Percentiles rank a stretch among this genome's conserved stretches.
Conservation (phyloP, 2,888 invertebrate genomes). For the Aplocera efformata region DNA sequence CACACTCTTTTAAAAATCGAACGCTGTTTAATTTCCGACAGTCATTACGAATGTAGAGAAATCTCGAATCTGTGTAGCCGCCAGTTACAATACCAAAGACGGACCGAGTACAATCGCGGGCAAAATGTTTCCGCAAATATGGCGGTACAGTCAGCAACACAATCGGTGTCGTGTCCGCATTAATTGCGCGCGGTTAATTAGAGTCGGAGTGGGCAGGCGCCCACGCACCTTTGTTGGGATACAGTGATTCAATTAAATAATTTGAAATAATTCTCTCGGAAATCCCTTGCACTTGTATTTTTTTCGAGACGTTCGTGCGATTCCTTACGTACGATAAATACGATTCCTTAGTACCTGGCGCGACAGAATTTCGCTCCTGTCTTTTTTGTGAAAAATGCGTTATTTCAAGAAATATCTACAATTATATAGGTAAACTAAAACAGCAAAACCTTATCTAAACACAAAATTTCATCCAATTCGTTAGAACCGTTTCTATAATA, state of each 20-base stretch:
- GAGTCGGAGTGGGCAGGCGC: constrained; percentile 62
- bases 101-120: constrained; percentile 7
- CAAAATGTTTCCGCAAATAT: constrained; percentile 26
- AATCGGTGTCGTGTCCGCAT: constrained; percentile 51
- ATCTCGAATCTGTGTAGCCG: constrained; percentile 14
- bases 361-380: too few species aligned
- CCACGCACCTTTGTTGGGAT: constrained; percentile 37
- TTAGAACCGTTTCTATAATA: too few species aligned
- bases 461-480: too few species aligned
- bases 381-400: too few species aligned
- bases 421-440: too few species aligned
- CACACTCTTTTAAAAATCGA: too few species aligned
- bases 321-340: too few species aligned
- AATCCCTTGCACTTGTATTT: too few species aligned
- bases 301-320: too few species aligned
- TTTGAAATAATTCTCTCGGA: constrained; percentile 12
- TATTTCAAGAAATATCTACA: too few species aligned
- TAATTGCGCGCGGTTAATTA: constrained; percentile 71
- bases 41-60: constrained; percentile 9
- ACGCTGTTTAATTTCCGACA: not conserved
- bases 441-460: too few species aligned
- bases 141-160: constrained; percentile 47
- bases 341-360: too few species aligned
- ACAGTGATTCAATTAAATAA: constrained; percentile 19
- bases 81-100: constrained; percentile 17